phyloP scores from a whole-genome alignment of 2,797 vertebrate species.

The Pelodytes ibericus region DNA sequence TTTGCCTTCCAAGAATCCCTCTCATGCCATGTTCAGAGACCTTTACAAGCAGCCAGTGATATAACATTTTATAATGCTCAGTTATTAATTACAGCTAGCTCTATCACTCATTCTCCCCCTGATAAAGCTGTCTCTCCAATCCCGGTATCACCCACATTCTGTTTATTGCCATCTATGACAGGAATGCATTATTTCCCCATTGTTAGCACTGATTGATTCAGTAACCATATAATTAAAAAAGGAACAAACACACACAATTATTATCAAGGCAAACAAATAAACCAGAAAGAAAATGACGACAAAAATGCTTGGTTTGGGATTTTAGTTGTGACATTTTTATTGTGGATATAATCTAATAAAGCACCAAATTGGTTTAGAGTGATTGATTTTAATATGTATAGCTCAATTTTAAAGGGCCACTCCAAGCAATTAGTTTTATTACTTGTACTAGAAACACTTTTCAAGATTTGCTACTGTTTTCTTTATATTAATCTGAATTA shows the following conservation, averaged over 20 bases:
- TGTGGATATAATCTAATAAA: neutral
- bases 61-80: slow-evolving; percentile 8
- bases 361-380: neutral
- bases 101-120: slow-evolving; percentile 38
- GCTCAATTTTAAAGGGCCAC: too few relatives aligned
- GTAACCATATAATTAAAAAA: slow-evolving; percentile 30
- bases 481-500: too few relatives aligned
- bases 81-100: slow-evolving; percentile 41
- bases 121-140: slow-evolving; percentile 36
- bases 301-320: neutral
- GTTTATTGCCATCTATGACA: slow-evolving; percentile 48
- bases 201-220: slow-evolving; percentile 8
- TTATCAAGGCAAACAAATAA: neutral
- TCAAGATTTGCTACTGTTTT: too few relatives aligned
- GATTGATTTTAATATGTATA: too few relatives aligned
- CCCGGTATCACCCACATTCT: neutral
- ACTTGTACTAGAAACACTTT: too few relatives aligned
- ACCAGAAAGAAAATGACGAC: too few relatives aligned
- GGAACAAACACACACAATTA: slow-evolving; percentile 15
- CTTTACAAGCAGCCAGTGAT: neutral
- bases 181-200: slow-evolving; percentile 27
- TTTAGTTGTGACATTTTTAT: neutral
- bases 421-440: too few relatives aligned
- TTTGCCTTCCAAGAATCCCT: too few relatives aligned
- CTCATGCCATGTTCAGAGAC: too few relatives aligned